Evolutionary conservation across 2,888 invertebrate species (phyloP), one percentile per base, ranked within the genome.

Genomic region (Drosophila heteroneura): DNA sequence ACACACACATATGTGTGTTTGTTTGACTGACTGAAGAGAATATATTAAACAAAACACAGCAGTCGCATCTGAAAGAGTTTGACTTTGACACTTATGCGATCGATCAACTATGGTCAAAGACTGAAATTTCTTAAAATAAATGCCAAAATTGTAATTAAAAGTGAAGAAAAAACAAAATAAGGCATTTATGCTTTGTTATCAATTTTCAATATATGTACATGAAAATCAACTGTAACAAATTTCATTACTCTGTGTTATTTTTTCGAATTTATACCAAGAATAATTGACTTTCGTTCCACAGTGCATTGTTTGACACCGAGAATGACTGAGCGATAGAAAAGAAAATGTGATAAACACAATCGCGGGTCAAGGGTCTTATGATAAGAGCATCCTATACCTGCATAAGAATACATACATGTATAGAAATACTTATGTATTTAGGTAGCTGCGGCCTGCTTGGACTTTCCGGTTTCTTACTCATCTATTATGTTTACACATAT

Each of bases 1-100:
- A 35, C 5, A 53, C 30, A 30, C 12, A 22, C 6, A 14, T 41
- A 14, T 30, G n/a, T 52, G 19, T 49, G 28, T 33, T 28, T 69
- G 33, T 49, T 53, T 59, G 63, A 57, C n/a, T 60, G 60, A 57
- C 49, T 65, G 62, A 59, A 81, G 77, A 83, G 74, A 68, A 69
- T 66, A 69, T 60, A 64, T 69, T 58, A 74, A 81, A 56, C 61
- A 73, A 84, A 82, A 82, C 79, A 76, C 56, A 56, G 44, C 52
- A 64, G 30, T 41, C 41, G 37, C 26, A 61, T 73, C 35, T 63
- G 52, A 59, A 76, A 76, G 83, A 76, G 56, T 74, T 78, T 72
- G 60, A 73, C 52, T 57, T 62, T 57, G 63, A 69, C 57, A 72
- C n/a, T 71, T n/a, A n/a, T 26, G 44, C 33, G 33, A 44, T 63